Conservation (phyloP, 1,140 invertebrate genomes). For the Carcinoscorpius rotundicauda region DNA sequence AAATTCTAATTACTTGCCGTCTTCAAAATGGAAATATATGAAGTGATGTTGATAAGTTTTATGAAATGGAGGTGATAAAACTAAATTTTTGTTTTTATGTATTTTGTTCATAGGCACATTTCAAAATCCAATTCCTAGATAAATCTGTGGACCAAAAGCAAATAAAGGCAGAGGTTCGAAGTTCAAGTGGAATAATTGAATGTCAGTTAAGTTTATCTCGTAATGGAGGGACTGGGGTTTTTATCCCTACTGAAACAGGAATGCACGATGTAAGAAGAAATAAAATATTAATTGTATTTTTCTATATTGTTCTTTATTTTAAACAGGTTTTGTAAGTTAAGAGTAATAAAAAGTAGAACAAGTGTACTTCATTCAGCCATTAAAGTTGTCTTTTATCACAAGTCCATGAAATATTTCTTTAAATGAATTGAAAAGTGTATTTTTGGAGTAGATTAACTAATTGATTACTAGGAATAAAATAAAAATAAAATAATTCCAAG, state of each 20-base stretch:
- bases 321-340: no score
- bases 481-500: no score
- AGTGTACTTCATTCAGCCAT: no score
- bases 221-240: slow-evolving; percentile 18
- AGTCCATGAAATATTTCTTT: no score
- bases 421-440: no score
- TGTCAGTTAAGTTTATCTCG: slow-evolving; percentile 17
- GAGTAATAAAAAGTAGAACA: no score
- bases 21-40: no score
- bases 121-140: slow-evolving; percentile 16
- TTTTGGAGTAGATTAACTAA: no score
- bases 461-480: no score
- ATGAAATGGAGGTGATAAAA: background rate
- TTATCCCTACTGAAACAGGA: slow-evolving; percentile 15
- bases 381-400: no score
- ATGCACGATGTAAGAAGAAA: slow-evolving; percentile 19
- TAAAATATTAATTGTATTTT: background rate
- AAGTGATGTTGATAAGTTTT: no score
- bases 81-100: background rate
- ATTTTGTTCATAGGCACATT: slow-evolving; percentile 14
- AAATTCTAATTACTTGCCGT: no score
- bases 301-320: background rate
- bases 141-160: slow-evolving; percentile 15
- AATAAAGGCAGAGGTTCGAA: slow-evolving; percentile 16
- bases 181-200: slow-evolving; percentile 15